Percentiles rank a stretch among this genome's conserved stretches.
phyloP scores from a whole-genome alignment of 2,113 vertebrate genomes.

The Oreotrochilus melanogaster region DNA sequence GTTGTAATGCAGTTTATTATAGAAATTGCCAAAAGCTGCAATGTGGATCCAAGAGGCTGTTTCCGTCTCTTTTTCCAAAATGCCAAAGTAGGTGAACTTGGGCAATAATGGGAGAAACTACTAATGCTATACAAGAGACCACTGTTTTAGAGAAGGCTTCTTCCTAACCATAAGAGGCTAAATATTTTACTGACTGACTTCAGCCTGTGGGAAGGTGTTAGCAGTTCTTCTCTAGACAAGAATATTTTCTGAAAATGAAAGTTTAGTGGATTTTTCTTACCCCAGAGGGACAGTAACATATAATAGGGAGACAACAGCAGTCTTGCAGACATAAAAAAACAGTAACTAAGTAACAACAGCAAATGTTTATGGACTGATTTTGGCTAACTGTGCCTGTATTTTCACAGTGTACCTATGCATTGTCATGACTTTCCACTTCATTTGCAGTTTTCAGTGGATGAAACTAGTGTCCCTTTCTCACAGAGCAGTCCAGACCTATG shows the following conservation, averaged over 20 bases:
- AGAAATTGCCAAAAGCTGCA: conserved; percentile 91
- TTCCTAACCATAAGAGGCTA: not conserved
- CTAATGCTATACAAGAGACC: not conserved
- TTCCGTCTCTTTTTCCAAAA: conserved; percentile 98
- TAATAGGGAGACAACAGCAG: not conserved
- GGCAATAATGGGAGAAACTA: not conserved
- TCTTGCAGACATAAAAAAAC: not conserved
- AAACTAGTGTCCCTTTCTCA: not conserved
- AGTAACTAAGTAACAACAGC: not conserved
- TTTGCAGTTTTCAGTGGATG: not conserved
- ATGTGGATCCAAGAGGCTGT: conserved; percentile 93
- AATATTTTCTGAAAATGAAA: not conserved
- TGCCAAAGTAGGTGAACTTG: conserved; percentile 89
- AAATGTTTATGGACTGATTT: not conserved
- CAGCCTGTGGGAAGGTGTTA: not conserved
- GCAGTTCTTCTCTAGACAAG: not conserved
- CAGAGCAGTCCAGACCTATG: not conserved
- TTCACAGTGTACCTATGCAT: not conserved
- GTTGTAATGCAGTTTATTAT: conserved; percentile 98
- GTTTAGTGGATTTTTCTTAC: not conserved
- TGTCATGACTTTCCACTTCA: not conserved
- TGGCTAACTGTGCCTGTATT: not conserved
- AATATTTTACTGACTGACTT: not conserved
- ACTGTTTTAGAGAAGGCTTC: not conserved
- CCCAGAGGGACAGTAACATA: not conserved